phyloP scores from a whole-genome alignment of 2,888 invertebrate species.

The Cerceris rybyensis region DNA sequence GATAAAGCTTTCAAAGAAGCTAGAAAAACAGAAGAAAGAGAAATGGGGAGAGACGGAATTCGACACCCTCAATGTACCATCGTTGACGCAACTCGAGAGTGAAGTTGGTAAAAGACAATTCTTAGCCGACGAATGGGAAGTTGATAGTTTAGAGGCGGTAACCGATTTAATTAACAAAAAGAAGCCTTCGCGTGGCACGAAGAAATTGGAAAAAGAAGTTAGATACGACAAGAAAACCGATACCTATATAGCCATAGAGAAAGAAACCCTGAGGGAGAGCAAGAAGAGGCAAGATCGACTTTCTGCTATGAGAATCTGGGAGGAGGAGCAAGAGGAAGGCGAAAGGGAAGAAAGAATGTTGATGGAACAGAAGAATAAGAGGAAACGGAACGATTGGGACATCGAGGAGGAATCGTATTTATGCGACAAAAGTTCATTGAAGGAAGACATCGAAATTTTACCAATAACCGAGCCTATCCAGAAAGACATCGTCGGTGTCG shows the following conservation, averaged over 20 bases:
- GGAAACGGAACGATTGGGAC: constrained; percentile 67
- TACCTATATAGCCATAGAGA: constrained; percentile 76
- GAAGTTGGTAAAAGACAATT: constrained; percentile 68
- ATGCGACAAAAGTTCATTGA: constrained; percentile 27
- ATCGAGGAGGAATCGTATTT: constrained; percentile 61
- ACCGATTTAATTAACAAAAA: constrained; percentile 60
- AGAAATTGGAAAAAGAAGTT: constrained; percentile 74
- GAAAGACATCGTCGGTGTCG: constrained; percentile 17
- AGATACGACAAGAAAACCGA: constrained; percentile 77
- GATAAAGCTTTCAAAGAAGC: constrained; percentile 52
- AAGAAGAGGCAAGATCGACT: constrained; percentile 69
- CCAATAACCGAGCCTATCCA: constrained; percentile 15
- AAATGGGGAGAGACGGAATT: constrained; percentile 77
- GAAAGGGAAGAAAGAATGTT: constrained; percentile 75
- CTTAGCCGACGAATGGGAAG: constrained; percentile 79
- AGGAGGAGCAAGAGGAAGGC: constrained; percentile 79
- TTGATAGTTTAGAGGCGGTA: constrained; percentile 77
- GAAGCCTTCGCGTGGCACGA: constrained; percentile 42
- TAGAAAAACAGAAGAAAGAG: constrained; percentile 53
- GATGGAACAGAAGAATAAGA: constrained; percentile 60
- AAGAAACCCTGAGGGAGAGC: constrained; percentile 65
- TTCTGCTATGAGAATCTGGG: constrained; percentile 78
- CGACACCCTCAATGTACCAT: constrained; percentile 75
- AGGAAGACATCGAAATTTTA: constrained; percentile 19
- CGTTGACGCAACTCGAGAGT: constrained; percentile 76